A percentile compares a stretch with the other conserved stretches of the same genome.
Conservation (phyloP, 2,113 vertebrate species). For the Pygoscelis adeliae region DNA sequence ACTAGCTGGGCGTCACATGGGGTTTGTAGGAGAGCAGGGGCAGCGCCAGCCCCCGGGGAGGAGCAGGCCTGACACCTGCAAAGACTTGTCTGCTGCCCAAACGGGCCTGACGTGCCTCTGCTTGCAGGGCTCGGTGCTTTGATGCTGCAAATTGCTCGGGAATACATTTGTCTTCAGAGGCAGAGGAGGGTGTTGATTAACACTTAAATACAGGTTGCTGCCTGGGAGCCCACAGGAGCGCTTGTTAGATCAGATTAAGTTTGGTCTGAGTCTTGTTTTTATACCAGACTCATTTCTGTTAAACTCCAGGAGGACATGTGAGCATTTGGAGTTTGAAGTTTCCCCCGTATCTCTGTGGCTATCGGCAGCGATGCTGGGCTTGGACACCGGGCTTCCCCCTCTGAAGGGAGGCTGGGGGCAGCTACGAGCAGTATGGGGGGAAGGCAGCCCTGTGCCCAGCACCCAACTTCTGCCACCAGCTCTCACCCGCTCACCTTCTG, state of each 20-base stretch:
- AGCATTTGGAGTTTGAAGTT: rapidly evolving
- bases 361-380: background rate
- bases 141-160: background rate
- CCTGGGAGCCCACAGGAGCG: background rate
- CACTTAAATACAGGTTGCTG: background rate
- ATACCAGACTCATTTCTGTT: background rate
- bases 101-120: background rate
- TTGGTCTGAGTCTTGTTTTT: background rate
- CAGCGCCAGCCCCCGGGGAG: background rate
- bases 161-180: background rate
- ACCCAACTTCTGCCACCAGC: background rate
- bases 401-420: background rate
- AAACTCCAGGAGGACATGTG: background rate
- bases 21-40: rapidly evolving
- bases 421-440: too few relatives aligned
- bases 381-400: background rate
- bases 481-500: background rate
- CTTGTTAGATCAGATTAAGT: background rate
- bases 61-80: background rate
- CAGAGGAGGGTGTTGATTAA: background rate
- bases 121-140: background rate
- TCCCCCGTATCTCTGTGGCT: background rate
- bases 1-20: rapidly evolving
- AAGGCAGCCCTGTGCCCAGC: background rate
- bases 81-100: background rate